Evolutionary conservation across 2,888 invertebrate species (phyloP), one percentile per base, ranked within the genome.

Genomic region (Teleiodes luculella): DNA sequence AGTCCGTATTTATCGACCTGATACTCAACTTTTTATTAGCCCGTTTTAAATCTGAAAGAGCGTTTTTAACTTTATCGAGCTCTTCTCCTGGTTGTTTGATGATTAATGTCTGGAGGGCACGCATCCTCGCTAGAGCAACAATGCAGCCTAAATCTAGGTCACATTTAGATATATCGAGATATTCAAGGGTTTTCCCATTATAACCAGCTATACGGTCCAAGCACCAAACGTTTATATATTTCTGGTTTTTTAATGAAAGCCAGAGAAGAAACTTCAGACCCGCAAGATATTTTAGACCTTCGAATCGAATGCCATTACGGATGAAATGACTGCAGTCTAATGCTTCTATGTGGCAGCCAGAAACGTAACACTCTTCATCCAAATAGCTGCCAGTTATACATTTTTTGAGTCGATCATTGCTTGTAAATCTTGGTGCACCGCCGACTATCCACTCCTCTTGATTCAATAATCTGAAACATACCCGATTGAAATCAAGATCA

Each of bases 211-310:
- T 76, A 63, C 92, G 91, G 72, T 97, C 97, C 31, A 97, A 63
- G 65, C 93, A 93, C 97, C 97, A 99, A 68, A 98, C 97, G 83
- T 98, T 95, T 54, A 98, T 89, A 52, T 91, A 75, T 57, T 83
- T 85, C 60, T 95, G 95, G 60, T 94, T 92, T 62, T 91, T 92
- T 39, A 98, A 87, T 61, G 93, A 94, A 1, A 97, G 78, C 92
- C 94, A 95, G 68, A 94, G 94, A 0, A 98, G 79, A 53, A 92
- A 88, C 50, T 89, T 82, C 8, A 98, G 84, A 53, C 92, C 91
- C 5, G 88, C 77, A 11, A 98, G 80, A 78, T 96, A 97, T 47
- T 92, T 91, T 18, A 98, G 74, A 0, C 97, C 97, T 79, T 97
- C 96, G 74, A 95, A 97, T 70, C 93, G 90, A 0, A 99, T 76